Evolutionary conservation across 2,888 invertebrate genomes (phyloP).

Genomic region (Amiota mariae): DNA sequence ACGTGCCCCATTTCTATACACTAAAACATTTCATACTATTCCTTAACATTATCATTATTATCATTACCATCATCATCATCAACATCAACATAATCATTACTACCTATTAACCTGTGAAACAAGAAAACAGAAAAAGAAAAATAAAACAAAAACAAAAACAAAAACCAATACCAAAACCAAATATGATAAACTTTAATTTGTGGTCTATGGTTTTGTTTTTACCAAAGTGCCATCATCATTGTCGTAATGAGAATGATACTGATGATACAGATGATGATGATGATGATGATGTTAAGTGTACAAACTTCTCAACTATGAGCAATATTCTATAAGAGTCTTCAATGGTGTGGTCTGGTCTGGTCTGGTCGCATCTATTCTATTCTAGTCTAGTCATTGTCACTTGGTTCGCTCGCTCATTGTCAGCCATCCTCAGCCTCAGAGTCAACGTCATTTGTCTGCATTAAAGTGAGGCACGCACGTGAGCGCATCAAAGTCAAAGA

Average conservation of each 20-base stretch:
- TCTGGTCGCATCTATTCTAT: not conserved
- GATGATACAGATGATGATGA: no score
- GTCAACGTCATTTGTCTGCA: conserved; percentile 60
- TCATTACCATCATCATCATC: conserved; percentile 6
- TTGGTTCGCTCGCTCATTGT: not conserved
- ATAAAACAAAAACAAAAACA: no score
- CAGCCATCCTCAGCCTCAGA: not conserved
- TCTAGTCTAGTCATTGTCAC: conserved; percentile 1
- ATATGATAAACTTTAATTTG: no score
- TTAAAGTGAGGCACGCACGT: conserved; percentile 41
- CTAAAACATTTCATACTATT: not conserved
- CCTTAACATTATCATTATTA: not conserved
- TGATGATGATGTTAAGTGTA: no score
- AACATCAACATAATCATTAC: not conserved
- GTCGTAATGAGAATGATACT: no score
- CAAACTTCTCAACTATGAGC: not conserved
- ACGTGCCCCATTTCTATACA: conserved; percentile 50
- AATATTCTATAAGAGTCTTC: not conserved
- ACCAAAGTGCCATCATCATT: no score
- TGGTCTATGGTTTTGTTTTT: no score
- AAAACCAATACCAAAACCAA: no score
- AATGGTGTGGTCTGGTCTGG: no score
- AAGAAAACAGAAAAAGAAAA: not conserved
- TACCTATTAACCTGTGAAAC: conserved; percentile 3
- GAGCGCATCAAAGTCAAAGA: conserved; percentile 18